Conservation (phyloP, 2,888 invertebrate species). For the Halictus ligatus region DNA sequence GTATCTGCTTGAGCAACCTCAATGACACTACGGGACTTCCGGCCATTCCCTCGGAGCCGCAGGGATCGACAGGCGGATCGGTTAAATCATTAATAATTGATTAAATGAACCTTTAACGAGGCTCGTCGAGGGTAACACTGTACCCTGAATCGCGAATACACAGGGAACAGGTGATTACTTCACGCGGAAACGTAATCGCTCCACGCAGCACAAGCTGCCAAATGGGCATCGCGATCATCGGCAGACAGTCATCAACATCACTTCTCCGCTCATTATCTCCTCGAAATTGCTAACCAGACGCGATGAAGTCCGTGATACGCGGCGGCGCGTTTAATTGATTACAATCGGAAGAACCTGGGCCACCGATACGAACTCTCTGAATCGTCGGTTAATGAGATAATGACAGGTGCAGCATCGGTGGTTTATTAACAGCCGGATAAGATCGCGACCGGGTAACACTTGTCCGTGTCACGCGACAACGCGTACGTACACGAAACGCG, state of each 20-base stretch:
- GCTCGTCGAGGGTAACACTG: neutral
- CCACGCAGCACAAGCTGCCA: neutral
- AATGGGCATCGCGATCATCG: neutral
- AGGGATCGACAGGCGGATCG: neutral
- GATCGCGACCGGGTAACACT: constrained; percentile 62
- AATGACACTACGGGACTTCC: neutral
- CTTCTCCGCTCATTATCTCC: constrained; percentile 22
- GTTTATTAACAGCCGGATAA: constrained; percentile 72
- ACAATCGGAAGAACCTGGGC: constrained; percentile 38
- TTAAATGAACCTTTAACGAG: neutral
- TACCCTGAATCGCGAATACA: neutral
- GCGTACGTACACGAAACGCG: constrained; percentile 50
- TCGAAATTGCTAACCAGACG: constrained; percentile 17
- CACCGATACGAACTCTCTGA: constrained; percentile 22
- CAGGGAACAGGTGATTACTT: neutral
- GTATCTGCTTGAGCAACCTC: neutral
- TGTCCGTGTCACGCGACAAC: constrained; percentile 70
- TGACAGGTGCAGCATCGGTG: constrained; percentile 76
- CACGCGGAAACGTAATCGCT: constrained; percentile 8
- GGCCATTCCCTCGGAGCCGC: neutral
- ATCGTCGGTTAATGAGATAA: constrained; percentile 74
- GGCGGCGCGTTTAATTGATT: constrained; percentile 55
- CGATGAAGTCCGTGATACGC: constrained; percentile 38
- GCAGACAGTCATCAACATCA: neutral
- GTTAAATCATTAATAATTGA: constrained; percentile 2